Evolutionary conservation across 2,113 vertebrate genomes (phyloP).

Genomic region (Pogona vitticeps): DNA sequence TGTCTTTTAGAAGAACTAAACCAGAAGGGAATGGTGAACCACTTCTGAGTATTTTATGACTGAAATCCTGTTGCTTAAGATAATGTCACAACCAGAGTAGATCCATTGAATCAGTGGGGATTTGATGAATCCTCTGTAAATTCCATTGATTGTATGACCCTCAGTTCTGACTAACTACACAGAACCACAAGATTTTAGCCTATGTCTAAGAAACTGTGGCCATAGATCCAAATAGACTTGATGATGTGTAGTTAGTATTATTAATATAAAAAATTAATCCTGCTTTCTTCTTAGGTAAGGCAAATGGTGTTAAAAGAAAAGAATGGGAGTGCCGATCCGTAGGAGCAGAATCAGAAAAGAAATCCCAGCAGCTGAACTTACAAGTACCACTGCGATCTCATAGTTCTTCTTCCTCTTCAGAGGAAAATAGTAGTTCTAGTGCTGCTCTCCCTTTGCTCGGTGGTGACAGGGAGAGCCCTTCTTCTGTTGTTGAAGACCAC

Average conservation of each 20-base stretch:
- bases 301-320: constrained; percentile 80
- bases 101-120: too few relatives aligned
- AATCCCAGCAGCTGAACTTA: constrained; percentile 87
- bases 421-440: constrained; percentile 93
- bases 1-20: too few relatives aligned
- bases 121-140: too few relatives aligned
- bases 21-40: too few relatives aligned
- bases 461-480: constrained; percentile 88
- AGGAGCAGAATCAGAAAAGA: constrained; percentile 84
- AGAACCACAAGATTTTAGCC: too few relatives aligned
- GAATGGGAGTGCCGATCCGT: constrained; percentile 83
- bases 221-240: background rate
- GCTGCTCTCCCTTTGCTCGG: constrained; percentile 92
- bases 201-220: too few relatives aligned
- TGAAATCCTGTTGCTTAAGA: too few relatives aligned
- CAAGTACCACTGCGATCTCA: constrained; percentile 91
- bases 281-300: constrained; percentile 74
- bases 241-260: background rate
- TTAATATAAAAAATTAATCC: background rate
- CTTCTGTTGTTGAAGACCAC: constrained; percentile 82
- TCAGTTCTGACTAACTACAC: too few relatives aligned
- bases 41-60: too few relatives aligned
- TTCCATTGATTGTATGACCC: too few relatives aligned
- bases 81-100: too few relatives aligned
- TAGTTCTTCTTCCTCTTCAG: constrained; percentile 93